Evolutionary conservation across 1,140 invertebrate species (phyloP).

Genomic region (Zaprionus inermis): DNA sequence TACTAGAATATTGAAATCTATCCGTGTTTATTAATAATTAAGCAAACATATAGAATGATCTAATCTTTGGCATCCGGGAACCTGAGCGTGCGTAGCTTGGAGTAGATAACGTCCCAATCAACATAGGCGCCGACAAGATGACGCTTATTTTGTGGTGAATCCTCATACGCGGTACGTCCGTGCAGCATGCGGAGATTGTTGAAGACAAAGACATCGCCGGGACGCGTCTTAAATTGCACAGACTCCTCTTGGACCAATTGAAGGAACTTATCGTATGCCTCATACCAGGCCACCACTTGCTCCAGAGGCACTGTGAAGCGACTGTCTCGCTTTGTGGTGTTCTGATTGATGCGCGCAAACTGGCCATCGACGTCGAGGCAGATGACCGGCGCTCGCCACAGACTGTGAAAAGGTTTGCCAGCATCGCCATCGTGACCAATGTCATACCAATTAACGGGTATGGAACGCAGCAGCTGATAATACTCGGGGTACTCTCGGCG

Average conservation of each 20-base stretch:
- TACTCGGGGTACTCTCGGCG: constrained; percentile 85
- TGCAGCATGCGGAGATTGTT: constrained; percentile 89
- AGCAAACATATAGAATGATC: not conserved
- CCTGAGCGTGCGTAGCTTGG: constrained; percentile 85
- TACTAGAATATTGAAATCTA: too few relatives aligned
- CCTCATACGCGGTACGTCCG: constrained; percentile 87
- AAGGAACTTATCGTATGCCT: constrained; percentile 86
- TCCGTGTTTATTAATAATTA: not conserved
- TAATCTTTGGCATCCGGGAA: constrained; percentile 55
- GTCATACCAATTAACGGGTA: constrained; percentile 88
- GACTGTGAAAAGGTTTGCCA: constrained; percentile 86
- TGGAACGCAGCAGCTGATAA: constrained; percentile 86
- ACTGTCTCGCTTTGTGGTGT: constrained; percentile 88
- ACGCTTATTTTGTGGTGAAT: constrained; percentile 85
- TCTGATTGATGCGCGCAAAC: constrained; percentile 87
- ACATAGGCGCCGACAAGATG: constrained; percentile 89
- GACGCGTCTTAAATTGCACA: constrained; percentile 86
- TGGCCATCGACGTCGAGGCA: constrained; percentile 85
- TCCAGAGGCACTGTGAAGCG: constrained; percentile 86
- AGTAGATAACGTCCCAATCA: constrained; percentile 90
- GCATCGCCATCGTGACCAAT: constrained; percentile 86
- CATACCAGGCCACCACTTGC: constrained; percentile 87
- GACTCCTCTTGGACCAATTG: constrained; percentile 85
- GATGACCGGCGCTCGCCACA: constrained; percentile 87
- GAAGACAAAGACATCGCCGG: constrained; percentile 88